These are phyloP conservation scores for Acronicta alni DNA, from an alignment of 2,888 invertebrate species.

Conservation along the genomic window DNA sequence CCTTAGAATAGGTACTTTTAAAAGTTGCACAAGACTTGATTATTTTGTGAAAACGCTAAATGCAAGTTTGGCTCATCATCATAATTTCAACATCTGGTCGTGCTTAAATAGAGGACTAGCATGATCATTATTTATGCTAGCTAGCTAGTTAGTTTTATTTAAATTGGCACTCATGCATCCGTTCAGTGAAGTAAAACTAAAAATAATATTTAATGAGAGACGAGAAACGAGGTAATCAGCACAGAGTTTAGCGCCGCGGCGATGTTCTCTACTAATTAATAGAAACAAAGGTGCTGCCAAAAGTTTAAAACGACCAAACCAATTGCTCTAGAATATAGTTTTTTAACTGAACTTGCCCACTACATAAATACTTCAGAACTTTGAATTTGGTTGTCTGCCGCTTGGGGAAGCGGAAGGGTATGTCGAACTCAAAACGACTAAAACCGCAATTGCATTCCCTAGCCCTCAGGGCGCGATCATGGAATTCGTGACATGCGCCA, in stretches of 20 bases:
- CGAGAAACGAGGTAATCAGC: slow-evolving; percentile 15
- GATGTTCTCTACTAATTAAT: slow-evolving; percentile 12
- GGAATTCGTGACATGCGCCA: too few species aligned
- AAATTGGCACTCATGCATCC: slow-evolving; percentile 3
- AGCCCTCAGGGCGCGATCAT: too few species aligned
- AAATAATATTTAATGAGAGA: slow-evolving; percentile 24
- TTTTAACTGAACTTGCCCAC: neutral
- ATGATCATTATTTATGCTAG: neutral
- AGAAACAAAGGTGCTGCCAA: slow-evolving; percentile 30
- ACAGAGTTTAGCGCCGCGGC: slow-evolving; percentile 1
- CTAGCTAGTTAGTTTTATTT: slow-evolving; percentile 2
- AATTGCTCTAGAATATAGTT: neutral
- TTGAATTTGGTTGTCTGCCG: too few species aligned
- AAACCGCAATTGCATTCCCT: too few species aligned
- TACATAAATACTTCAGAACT: too few species aligned
- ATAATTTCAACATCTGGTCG: too few species aligned
- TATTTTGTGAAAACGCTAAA: slow-evolving; percentile 15
- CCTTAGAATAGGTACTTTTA: slow-evolving; percentile 4
- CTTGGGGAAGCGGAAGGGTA: too few species aligned
- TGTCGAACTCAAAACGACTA: too few species aligned
- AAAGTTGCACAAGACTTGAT: slow-evolving; percentile 16
- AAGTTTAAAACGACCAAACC: slow-evolving; percentile 4
- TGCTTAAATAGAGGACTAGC: neutral
- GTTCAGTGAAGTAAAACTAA: slow-evolving; percentile 18
- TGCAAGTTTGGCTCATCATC: neutral